Base-by-base conservation (phyloP, 2,113 vertebrate species). In the Oenanthe oenanthe region DNA sequence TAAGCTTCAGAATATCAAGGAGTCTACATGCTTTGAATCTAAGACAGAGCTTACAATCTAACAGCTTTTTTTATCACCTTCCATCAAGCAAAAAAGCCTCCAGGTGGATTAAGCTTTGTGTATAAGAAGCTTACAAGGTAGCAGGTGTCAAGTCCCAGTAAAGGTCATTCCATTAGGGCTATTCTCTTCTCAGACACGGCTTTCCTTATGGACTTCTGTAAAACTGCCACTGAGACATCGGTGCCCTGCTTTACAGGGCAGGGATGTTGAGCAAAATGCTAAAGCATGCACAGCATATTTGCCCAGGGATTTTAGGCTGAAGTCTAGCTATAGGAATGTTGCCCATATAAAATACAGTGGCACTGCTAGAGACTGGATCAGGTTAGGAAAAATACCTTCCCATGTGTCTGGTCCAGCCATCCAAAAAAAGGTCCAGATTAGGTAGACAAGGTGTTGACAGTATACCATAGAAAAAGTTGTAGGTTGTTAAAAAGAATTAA, bases 41-140 rank as follows among this genome's bases (percentile, higher is more conserved):
- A 93, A 98, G 96, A 90, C 92, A 94, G 94, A 94, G 85, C 88
- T 97, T 95, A 91, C 50, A 90, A 70, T 79, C 88, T 97, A 97
- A 98, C 85, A 97, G 96, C 81, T 88, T 97, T 97, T 98, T 98
- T 97, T 95, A 97, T 97, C 95, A 96, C 96, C 91, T 97, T 97
- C 97, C 88, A 97, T 97, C 97, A 97, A 95, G 97, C 60, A 90
- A 97, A 97, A 97, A 97, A 97, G 94, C 94, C 95, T 98, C 95
- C 96, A 98, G 97, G 97, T 98, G 94, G 98, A 97, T 98, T 98
- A 97, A 95, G 80, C 93, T 93, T 87, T 96, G 93, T 96, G 84
- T 97, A 54, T 97, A 97, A 97, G 98, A 97, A 95, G 97, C 96
- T 98, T 97, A 97, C 91, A 96, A 93, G 96, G 93, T 82, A 97